A percentile compares a stretch with the other conserved stretches of the same genome.
phyloP scores from a whole-genome alignment of 37 sponge, comb jelly and placozoan species.

The Ianthella basta region DNA sequence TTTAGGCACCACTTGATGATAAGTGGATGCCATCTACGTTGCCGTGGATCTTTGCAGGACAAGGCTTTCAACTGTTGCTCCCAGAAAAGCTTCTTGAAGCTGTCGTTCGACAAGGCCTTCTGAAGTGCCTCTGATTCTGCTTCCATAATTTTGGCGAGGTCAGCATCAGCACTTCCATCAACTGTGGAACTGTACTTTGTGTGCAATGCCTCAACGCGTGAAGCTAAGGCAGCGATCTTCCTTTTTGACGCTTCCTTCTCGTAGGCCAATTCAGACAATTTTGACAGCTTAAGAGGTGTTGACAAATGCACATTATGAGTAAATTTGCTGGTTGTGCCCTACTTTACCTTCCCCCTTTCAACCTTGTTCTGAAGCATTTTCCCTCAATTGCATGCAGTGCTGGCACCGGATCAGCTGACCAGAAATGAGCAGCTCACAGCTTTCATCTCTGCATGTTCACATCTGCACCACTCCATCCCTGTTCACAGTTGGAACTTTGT shows the following conservation, averaged over 20 bases:
- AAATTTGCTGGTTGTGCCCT: too few species aligned
- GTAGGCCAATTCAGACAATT: background rate
- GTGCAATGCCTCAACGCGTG: background rate
- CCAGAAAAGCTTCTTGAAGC: conserved; percentile 15
- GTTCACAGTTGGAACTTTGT: too few species aligned
- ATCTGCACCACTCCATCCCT: too few species aligned
- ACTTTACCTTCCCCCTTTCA: too few species aligned
- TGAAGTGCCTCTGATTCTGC: background rate
- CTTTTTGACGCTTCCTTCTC: background rate
- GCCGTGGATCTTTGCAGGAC: background rate
- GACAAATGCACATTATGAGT: background rate
- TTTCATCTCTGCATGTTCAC: too few species aligned
- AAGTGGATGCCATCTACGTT: conserved; percentile 8
- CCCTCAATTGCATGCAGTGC: too few species aligned
- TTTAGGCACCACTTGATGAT: conserved; percentile 27
- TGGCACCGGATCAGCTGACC: too few species aligned
- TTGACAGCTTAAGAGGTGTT: conserved; percentile 10
- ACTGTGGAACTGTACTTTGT: too few species aligned
- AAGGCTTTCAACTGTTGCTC: conserved; percentile 15
- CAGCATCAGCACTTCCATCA: background rate
- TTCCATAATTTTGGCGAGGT: background rate
- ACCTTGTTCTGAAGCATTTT: too few species aligned
- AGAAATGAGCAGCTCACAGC: too few species aligned
- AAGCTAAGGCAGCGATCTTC: background rate
- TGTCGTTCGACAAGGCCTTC: background rate